These are phyloP conservation scores for Drosophila aldrichi DNA, from an alignment of 2,888 invertebrate species.

Conservation along the genomic window DNA sequence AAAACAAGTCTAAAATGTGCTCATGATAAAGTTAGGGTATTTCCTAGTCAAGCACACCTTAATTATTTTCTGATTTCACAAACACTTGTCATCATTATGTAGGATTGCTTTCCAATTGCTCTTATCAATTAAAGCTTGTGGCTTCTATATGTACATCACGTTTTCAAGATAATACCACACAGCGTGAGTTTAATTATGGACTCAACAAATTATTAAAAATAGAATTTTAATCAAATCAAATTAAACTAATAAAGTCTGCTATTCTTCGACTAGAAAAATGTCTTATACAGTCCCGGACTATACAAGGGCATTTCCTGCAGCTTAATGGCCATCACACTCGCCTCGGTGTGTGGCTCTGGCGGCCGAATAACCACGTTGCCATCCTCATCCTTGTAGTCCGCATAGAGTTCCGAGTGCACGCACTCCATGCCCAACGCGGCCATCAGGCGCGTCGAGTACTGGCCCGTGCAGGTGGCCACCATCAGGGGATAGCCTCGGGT, in stretches of 20 bases:
- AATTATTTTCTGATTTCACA: neutral
- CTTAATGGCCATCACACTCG: constrained; percentile 15
- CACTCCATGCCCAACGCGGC: constrained; percentile 62
- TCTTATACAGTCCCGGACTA: constrained; percentile 24
- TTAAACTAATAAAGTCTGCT: neutral
- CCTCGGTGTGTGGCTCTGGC: constrained; percentile 58
- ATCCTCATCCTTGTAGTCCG: constrained; percentile 60
- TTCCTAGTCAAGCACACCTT: neutral
- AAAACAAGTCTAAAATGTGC: neutral
- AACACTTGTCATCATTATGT: neutral
- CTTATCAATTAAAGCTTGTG: neutral
- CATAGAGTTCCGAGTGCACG: constrained; percentile 53
- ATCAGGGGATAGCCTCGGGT: constrained; percentile 58
- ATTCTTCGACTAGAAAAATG: constrained; percentile 7
- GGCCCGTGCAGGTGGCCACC: constrained; percentile 71
- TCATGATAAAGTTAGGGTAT: neutral
- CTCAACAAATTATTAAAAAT: too few species aligned
- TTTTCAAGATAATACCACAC: neutral
- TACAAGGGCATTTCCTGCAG: constrained; percentile 22
- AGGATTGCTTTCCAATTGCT: neutral
- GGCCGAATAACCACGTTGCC: constrained; percentile 63
- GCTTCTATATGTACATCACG: neutral
- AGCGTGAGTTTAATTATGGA: neutral
- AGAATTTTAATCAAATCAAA: neutral
- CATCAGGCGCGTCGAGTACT: constrained; percentile 65